phyloP scores from a whole-genome alignment of 2,113 vertebrate species.

The Daubentonia madagascariensis region DNA sequence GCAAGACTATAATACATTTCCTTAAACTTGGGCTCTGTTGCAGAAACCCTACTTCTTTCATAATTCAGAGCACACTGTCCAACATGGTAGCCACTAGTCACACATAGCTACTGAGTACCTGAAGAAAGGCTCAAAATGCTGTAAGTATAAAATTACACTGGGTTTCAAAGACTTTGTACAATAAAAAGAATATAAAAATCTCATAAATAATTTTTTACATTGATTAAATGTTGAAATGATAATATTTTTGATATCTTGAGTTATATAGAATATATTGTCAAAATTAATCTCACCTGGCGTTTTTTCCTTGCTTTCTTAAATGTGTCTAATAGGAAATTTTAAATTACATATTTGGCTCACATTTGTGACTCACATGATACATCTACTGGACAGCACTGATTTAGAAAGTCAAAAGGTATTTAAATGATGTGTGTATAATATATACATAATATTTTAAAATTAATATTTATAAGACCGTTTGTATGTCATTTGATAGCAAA shows the following conservation, averaged over 20 bases:
- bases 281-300: background rate
- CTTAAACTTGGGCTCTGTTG: background rate
- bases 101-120: background rate
- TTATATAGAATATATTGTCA: constrained; percentile 1
- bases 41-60: background rate
- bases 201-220: background rate
- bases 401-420: background rate
- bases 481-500: background rate
- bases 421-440: background rate
- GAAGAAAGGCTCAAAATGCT: background rate
- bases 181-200: background rate
- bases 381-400: background rate
- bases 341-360: background rate
- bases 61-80: background rate
- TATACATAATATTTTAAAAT: background rate
- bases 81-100: background rate
- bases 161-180: background rate
- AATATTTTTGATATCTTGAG: background rate
- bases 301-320: background rate
- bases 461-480: background rate
- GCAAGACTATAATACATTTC: background rate
- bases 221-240: background rate
- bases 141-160: background rate
- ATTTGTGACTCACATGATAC: background rate
- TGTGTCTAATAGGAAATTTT: background rate